Base-by-base conservation (phyloP, 2,113 vertebrate species). In the Xyrauchen texanus region DNA sequence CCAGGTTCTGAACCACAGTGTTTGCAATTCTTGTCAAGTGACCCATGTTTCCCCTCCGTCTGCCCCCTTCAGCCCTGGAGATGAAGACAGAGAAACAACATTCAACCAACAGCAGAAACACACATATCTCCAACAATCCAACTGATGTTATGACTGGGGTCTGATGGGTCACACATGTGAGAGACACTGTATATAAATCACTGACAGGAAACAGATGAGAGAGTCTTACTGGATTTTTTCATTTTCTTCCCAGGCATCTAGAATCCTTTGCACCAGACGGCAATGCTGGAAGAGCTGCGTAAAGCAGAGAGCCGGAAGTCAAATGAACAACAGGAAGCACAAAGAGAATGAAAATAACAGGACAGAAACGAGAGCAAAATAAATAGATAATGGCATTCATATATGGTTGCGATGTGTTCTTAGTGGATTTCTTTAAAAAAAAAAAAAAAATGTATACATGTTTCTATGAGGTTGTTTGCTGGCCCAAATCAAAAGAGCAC, bases 241-340 rank as follows among this genome's bases (percentile, higher is more conserved):
- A 0, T 98, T 99, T 86, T 95, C 94, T 86, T 98, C 97, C 97
- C 97, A 99, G 82, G 97, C 97, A 5, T 97, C 95, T 79, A 99
- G 82, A 89, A 98, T 97, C 88, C 95, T 95, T 81, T 98, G 96
- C 65, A 99, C 94, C 82, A 99, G 83, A 72, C 91, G 93, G 90
- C 97, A 98, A 70, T 95, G 94, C 91, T 97, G 96, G 90, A 99
- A 98, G 63, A 99, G 94, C 97, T 99, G 79, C 0, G 53, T 15
- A 68, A 75, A 57, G 46, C 6, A 83, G 8, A 81, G 1, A 75
- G 10, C 42, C 83, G 1, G 51, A 15, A 47, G 10, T 58, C 60
- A 49, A 75, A 34, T 4, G 7, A 45, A 71, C 58, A 21, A 72
- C 2, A 58, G 47, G 70, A 16, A 75, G 8, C 1, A 61, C 0